Evolutionary conservation across 2,797 vertebrate species (phyloP).

Genomic region (Chaenodraco wilsoni): DNA sequence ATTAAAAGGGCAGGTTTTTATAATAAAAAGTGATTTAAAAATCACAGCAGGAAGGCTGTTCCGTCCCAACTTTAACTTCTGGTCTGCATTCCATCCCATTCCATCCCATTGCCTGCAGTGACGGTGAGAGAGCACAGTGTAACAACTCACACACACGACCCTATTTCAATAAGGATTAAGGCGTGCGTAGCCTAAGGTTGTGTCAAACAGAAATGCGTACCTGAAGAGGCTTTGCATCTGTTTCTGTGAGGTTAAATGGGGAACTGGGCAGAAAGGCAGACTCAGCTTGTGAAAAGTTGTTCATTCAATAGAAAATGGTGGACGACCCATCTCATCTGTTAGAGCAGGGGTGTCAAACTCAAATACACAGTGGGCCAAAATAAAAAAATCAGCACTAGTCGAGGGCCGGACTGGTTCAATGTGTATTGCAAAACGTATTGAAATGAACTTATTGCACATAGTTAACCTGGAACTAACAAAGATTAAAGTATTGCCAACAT

Average conservation of each 20-base stretch:
- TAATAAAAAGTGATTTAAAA: not conserved
- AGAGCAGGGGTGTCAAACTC: no score
- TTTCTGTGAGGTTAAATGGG: conserved; percentile 37
- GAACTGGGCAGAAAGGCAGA: conserved; percentile 34
- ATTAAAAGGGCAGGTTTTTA: not conserved
- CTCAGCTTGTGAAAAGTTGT: conserved; percentile 27
- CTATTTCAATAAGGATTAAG: conserved; percentile 62
- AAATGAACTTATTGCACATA: no score
- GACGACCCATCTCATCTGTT: no score
- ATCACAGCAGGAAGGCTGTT: not conserved
- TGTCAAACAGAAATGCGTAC: conserved; percentile 54
- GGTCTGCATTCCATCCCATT: conserved; percentile 27
- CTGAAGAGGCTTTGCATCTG: conserved; percentile 47
- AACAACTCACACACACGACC: no score
- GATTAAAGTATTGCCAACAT: no score
- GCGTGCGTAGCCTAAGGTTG: conserved; percentile 33
- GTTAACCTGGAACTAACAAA: no score
- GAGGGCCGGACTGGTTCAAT: no score
- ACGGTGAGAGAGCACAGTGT: not conserved
- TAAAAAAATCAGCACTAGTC: no score
- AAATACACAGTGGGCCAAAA: no score
- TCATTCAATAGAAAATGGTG: not conserved
- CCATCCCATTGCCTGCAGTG: conserved; percentile 1
- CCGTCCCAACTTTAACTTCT: not conserved
- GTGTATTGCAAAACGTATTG: no score